Evolutionary conservation across 2,797 vertebrate species (phyloP).

Genomic region (Odontamblyopus rebecca): DNA sequence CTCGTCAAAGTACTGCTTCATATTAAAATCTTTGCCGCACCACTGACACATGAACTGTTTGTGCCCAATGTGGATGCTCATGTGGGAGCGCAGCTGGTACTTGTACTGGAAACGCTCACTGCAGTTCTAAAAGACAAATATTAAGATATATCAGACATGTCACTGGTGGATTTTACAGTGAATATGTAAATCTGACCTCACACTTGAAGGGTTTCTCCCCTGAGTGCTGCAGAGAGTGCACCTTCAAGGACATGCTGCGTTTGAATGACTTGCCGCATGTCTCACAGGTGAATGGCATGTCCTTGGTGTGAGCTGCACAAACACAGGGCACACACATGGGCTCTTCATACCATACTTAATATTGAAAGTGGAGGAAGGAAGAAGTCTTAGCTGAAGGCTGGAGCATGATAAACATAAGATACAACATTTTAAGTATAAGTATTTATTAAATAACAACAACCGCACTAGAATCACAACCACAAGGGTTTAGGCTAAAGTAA

Average conservation of each 20-base stretch:
- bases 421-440: neutral
- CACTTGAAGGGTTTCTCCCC: conserved; percentile 98
- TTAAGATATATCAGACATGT: neutral
- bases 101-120: conserved; percentile 66
- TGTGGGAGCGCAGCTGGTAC: conserved; percentile 97
- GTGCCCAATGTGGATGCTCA: conserved; percentile 98
- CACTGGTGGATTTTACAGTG: neutral
- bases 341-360: neutral
- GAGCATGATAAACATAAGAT: neutral
- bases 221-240: conserved; percentile 95
- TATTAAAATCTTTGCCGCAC: conserved; percentile 99
- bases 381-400: neutral
- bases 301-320: conserved; percentile 92
- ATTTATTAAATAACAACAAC: neutral
- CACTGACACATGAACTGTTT: conserved; percentile 99
- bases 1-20: conserved; percentile 99
- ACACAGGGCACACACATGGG: conserved; percentile 25
- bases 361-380: neutral
- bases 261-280: conserved; percentile 98
- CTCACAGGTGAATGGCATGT: conserved; percentile 98
- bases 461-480: neutral
- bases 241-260: conserved; percentile 97
- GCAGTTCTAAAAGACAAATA: conserved; percentile 46
- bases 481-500: neutral
- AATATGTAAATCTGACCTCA: conserved; percentile 79